A percentile compares a stretch with the other conserved stretches of the same genome.
These are phyloP conservation scores for Dromiciops gliroides DNA, from an alignment of 2,113 vertebrate genomes.

Conservation along the genomic window DNA sequence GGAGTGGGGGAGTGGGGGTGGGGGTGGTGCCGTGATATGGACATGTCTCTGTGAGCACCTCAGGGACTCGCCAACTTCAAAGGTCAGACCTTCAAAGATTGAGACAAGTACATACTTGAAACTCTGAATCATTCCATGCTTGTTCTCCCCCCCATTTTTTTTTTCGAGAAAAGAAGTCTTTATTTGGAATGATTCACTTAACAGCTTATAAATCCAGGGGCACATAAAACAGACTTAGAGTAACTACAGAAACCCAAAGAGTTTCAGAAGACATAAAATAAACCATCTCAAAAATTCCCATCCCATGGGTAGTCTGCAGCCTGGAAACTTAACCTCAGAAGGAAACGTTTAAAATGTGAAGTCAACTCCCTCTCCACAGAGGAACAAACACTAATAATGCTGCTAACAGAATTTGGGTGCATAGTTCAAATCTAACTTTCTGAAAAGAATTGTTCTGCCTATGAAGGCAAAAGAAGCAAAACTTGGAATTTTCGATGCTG, in stretches of 20 bases:
- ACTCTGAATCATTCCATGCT: constrained; percentile 48
- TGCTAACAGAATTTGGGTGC: background rate
- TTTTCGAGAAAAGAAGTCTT: constrained; percentile 63
- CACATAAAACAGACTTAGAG: constrained; percentile 47
- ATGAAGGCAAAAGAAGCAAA: background rate
- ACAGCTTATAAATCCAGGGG: constrained; percentile 65
- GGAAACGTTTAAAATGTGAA: constrained; percentile 38
- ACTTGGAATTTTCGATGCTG: background rate
- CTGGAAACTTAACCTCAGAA: constrained; percentile 45
- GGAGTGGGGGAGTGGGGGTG: background rate
- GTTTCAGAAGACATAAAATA: constrained; percentile 47
- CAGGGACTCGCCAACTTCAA: background rate
- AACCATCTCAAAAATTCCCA: constrained; percentile 39
- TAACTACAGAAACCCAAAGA: constrained; percentile 56
- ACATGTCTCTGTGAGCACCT: background rate
- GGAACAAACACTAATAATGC: background rate
- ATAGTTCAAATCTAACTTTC: background rate
- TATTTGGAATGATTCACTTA: constrained; percentile 70
- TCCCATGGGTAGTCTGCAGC: background rate
- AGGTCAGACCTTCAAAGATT: fast-evolving
- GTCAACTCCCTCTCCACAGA: constrained; percentile 20
- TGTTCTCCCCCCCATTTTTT: constrained; percentile 52
- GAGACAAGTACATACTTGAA: background rate
- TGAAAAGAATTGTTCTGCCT: background rate
- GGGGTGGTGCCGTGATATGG: background rate